These are phyloP conservation scores for Nemotelus nigrinus DNA, from an alignment of 2,888 invertebrate species.

Conservation along the genomic window DNA sequence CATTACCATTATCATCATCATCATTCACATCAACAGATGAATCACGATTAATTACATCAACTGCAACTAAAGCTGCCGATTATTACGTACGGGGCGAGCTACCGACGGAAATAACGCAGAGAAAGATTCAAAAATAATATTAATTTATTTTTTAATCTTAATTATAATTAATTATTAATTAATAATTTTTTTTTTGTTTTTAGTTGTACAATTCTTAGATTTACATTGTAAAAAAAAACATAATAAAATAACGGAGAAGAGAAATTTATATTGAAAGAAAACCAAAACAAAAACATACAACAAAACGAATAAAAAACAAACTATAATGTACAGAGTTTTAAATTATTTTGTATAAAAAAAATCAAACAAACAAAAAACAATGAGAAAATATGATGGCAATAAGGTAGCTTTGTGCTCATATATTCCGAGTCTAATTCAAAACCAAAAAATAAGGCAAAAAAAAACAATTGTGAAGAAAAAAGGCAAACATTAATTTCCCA, in stretches of 20 bases:
- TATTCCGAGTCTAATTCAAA: neutral
- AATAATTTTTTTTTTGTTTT: conserved; percentile 47
- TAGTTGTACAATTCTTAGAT: conserved; percentile 51
- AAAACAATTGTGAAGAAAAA: neutral
- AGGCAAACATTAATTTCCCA: too few species aligned
- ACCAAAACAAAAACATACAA: conserved; percentile 20
- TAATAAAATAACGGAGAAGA: conserved; percentile 39
- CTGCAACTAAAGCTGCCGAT: conserved; percentile 53
- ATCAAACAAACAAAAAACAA: neutral
- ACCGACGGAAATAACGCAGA: conserved; percentile 61
- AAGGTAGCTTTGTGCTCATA: conserved; percentile 31
- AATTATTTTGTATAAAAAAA: conserved; percentile 41
- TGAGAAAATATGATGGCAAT: conserved; percentile 16
- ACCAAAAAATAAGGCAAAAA: neutral
- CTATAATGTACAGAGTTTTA: conserved; percentile 38
- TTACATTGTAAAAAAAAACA: conserved; percentile 51
- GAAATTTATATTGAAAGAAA: conserved; percentile 42
- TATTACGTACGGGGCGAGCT: conserved; percentile 54
- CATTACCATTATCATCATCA: too few species aligned
- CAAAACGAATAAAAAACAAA: conserved; percentile 26
- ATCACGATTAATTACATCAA: conserved; percentile 34
- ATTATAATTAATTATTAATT: conserved; percentile 45
- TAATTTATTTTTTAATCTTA: conserved; percentile 53
- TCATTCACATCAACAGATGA: conserved; percentile 20
- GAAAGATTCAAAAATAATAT: conserved; percentile 65